Evolutionary conservation across 2,888 invertebrate species (phyloP).

Genomic region (Eupithecia exiguata): DNA sequence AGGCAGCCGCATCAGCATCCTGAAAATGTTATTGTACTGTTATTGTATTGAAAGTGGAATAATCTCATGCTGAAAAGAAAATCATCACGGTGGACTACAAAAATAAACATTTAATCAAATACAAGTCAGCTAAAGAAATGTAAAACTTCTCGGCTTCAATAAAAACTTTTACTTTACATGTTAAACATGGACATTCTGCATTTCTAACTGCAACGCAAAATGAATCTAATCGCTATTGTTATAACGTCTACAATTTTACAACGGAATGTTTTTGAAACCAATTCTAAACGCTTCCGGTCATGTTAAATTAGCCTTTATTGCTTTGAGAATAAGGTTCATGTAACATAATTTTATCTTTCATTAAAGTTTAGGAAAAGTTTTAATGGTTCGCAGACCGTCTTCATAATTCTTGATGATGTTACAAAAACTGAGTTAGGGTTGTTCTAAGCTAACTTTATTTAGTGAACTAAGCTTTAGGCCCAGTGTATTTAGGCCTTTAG

Average conservation of each 20-base stretch:
- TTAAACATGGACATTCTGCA: constrained; percentile 6
- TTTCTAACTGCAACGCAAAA: not conserved
- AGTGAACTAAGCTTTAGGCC: not conserved
- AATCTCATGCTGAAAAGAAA: not conserved
- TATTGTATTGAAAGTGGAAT: not conserved
- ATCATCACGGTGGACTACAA: not conserved
- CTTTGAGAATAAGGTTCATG: constrained; percentile 14
- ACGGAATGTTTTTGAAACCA: not conserved
- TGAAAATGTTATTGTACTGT: no score
- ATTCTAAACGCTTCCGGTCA: not conserved
- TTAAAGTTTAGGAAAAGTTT: constrained; percentile 65
- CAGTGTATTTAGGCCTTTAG: not conserved
- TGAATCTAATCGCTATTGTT: not conserved
- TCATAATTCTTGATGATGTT: constrained; percentile 56
- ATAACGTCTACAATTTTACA: not conserved
- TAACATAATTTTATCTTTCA: constrained; percentile 48
- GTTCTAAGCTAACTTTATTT: constrained; percentile 37
- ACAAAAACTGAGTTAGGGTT: constrained; percentile 28
- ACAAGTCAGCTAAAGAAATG: not conserved
- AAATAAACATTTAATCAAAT: constrained; percentile 9
- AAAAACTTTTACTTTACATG: constrained; percentile 13
- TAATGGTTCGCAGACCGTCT: constrained; percentile 59
- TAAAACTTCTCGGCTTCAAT: constrained; percentile 9
- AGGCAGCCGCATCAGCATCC: no score
- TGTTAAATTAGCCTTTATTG: constrained; percentile 17